Conservation (phyloP, 2,113 vertebrate genomes). For the Tylochromis polylepis region DNA sequence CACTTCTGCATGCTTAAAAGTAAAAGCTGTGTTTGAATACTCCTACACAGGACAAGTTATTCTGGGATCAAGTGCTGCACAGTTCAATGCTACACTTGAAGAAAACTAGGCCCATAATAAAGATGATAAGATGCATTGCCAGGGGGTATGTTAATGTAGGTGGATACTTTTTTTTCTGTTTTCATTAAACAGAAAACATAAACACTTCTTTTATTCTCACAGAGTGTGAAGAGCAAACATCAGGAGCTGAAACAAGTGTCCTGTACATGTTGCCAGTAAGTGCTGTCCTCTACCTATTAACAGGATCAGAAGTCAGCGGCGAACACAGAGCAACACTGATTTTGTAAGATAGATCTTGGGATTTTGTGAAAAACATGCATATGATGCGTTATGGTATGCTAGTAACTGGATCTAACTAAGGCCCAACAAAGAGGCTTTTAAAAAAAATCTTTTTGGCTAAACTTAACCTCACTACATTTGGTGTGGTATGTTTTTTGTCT, state of each 20-base stretch:
- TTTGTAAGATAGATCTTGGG: rapidly evolving
- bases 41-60: background rate
- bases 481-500: rapidly evolving
- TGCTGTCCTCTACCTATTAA: background rate
- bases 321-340: background rate
- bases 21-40: background rate
- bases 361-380: no score
- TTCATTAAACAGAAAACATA: background rate
- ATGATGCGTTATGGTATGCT: background rate
- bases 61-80: background rate
- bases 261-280: background rate
- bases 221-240: background rate
- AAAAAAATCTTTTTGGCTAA: rapidly evolving
- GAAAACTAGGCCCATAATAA: background rate
- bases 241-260: background rate
- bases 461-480: background rate
- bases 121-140: background rate
- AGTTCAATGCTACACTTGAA: background rate
- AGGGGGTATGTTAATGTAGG: background rate
- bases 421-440: background rate
- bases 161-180: background rate
- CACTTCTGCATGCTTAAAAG: background rate
- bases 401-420: background rate
- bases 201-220: background rate
- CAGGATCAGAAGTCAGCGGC: background rate